A percentile compares a stretch with the other conserved stretches of the same genome.
These are phyloP conservation scores for Baronia brevicornis DNA, from an alignment of 2,888 invertebrate species.

Conservation along the genomic window DNA sequence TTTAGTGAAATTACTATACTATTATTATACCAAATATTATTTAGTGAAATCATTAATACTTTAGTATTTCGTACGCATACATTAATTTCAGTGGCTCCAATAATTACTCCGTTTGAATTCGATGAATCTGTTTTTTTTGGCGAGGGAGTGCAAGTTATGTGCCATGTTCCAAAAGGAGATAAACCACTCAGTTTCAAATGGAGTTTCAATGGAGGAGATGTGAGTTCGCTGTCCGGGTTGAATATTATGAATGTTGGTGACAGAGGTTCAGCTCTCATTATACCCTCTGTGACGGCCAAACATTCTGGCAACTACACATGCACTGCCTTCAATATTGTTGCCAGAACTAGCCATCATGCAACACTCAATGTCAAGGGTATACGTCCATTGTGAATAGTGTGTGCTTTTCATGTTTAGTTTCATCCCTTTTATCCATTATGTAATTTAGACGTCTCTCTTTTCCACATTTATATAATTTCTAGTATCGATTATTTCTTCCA, in stretches of 20 bases:
- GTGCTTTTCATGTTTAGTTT: conserved; percentile 44
- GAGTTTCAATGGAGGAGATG: conserved; percentile 80
- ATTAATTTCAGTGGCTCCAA: conserved; percentile 76
- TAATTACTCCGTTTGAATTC: conserved; percentile 80
- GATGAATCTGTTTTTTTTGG: conserved; percentile 81
- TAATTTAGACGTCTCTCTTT: conserved; percentile 2
- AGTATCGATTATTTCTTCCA: conserved; percentile 40
- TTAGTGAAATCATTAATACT: too few species aligned
- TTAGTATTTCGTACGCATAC: conserved; percentile 8
- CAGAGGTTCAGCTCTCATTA: conserved; percentile 79
- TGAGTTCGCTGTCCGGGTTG: conserved; percentile 74
- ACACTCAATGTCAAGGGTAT: conserved; percentile 80
- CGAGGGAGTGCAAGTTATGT: conserved; percentile 80
- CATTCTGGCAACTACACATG: conserved; percentile 83
- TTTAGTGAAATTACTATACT: too few species aligned
- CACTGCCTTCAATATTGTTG: conserved; percentile 78
- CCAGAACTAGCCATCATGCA: conserved; percentile 75
- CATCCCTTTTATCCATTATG: conserved; percentile 19
- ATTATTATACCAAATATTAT: too few species aligned
- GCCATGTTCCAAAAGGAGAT: conserved; percentile 84
- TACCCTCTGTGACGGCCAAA: conserved; percentile 81
- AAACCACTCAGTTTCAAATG: conserved; percentile 84
- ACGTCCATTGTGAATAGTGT: conserved; percentile 42
- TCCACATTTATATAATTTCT: conserved; percentile 13
- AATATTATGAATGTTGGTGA: conserved; percentile 79